Evolutionary conservation across 2,113 vertebrate genomes (phyloP), one percentile per base, ranked within the genome.

Genomic region (Pandion haliaetus): DNA sequence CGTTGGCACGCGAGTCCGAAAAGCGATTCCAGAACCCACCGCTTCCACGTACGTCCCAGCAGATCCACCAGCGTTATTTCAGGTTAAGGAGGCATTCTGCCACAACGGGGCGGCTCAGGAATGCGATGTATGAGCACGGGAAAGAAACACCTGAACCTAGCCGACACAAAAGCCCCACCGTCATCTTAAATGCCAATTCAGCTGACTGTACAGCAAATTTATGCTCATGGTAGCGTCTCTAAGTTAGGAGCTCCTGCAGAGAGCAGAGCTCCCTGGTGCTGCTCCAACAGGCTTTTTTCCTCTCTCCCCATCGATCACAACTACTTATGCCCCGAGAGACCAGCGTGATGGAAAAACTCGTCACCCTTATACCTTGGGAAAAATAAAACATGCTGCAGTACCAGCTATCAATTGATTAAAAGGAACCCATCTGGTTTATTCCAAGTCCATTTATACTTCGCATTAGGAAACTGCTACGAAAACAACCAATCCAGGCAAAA

Each of bases 1-100:
- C 1, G 0, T 7, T 47, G 52, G 88, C 88, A 29, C 1, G 8
- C 5, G 3, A 80, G 31, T 32, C 1, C 1, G 66, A n/a, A 40
- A 59, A 85, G 52, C 2, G 8, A 55, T 58, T 85, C 36, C 31
- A 62, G 74, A 88, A 36, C 4, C 20, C 70, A 78, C 3, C 15
- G 29, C 17, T 67, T 34, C 79, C n/a, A 15, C 5, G 1, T 45
- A 20, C 0, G 15, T 63, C 49, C 62, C 71, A 69, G 80, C 49
- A 90, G 74, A 82, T 62, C 32, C 66, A 69, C 52, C 32, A 23
- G 7, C 14, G 3, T 34, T 81, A 66, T 50, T 58, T 73, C 71
- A 73, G 49, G 62, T 79, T 62, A 66, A 62, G 47, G 65, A 88
- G 63, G 47, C 50, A 14, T 50, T 54, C 50, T 71, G 66, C 47